A percentile compares a stretch with the other conserved stretches of the same genome.
phyloP scores from a whole-genome alignment of 1,140 invertebrate genomes.

The Calliopsis andreniformis region DNA sequence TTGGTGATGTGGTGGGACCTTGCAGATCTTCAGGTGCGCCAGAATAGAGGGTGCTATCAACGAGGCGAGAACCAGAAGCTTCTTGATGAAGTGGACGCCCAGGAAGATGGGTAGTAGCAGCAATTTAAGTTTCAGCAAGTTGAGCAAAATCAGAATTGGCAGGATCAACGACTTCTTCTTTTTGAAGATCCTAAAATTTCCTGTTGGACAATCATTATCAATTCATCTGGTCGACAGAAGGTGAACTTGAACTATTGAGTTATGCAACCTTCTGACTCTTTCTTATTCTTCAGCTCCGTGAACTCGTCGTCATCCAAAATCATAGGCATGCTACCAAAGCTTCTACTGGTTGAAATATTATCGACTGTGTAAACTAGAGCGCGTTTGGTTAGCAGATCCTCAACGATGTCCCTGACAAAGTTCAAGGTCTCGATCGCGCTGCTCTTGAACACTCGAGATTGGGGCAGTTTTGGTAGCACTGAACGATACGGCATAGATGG shows the following conservation, averaged over 20 bases:
- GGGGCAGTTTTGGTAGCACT: constrained; percentile 73
- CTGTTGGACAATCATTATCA: constrained; percentile 41
- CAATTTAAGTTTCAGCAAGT: constrained; percentile 85
- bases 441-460: constrained; percentile 61
- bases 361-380: constrained; percentile 77
- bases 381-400: constrained; percentile 76
- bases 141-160: constrained; percentile 84
- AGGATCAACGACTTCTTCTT: constrained; percentile 85
- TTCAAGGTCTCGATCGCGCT: constrained; percentile 71
- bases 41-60: constrained; percentile 84
- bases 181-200: constrained; percentile 78
- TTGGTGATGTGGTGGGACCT: constrained; percentile 76
- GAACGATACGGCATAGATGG: constrained; percentile 64
- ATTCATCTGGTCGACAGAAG: no score
- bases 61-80: constrained; percentile 84
- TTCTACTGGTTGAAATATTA: constrained; percentile 63
- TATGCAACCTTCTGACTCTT: constrained; percentile 41
- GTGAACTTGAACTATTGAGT: not conserved
- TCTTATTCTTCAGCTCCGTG: constrained; percentile 48
- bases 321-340: constrained; percentile 65
- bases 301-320: constrained; percentile 78
- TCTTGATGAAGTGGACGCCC: constrained; percentile 86
- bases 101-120: constrained; percentile 84
- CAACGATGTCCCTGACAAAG: constrained; percentile 72
- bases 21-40: constrained; percentile 84